Evolutionary conservation across 2,888 invertebrate genomes (phyloP), one percentile per base, ranked within the genome.

Genomic region (Lasius platythorax): DNA sequence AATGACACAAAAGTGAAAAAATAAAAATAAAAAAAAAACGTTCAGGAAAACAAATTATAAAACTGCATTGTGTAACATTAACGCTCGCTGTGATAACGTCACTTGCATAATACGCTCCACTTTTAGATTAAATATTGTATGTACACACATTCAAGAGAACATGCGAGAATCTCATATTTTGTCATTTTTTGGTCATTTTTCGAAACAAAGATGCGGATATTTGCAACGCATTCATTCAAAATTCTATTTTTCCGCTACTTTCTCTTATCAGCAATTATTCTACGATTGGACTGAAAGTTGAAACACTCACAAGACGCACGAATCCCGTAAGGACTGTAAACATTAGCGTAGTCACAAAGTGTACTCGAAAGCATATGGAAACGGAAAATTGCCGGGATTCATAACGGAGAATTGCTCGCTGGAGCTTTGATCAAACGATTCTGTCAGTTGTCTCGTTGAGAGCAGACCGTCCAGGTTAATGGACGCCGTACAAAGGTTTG

Each of bases 371-470:
- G 46, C 46, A 23, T 3, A 46, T 5, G 50, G 46, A 53, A 37
- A 37, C 8, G 18, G 75, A 70, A 78, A 78, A 68, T 68, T 70
- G 58, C n/a, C 33, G 43, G 15, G 30, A 53, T 53, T 78, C 33
- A 33, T 78, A 63, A 64, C 50, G 30, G 53, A 56, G 84, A 61
- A 58, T 72, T 75, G 63, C 56, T 61, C 50, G 43, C n/a, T 8
- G 50, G 82, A 64, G 81, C 79, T 88, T 88, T 88, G 85, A 85
- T 61, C 83, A 82, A 85, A 88, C 76, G 78, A 74, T 87, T 81
- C 75, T 66, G 87, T 85, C 81, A 83, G 83, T 68, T 81, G 82
- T 63, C 46, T 61, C 68, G 68, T 78, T 58, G 37, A 78, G 43
- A 58, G 58, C 58, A 46, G 58, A 78, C 78, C 56, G 15, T 68